These are phyloP conservation scores for Crematogaster levior DNA, from an alignment of 2,888 invertebrate species.

Conservation along the genomic window DNA sequence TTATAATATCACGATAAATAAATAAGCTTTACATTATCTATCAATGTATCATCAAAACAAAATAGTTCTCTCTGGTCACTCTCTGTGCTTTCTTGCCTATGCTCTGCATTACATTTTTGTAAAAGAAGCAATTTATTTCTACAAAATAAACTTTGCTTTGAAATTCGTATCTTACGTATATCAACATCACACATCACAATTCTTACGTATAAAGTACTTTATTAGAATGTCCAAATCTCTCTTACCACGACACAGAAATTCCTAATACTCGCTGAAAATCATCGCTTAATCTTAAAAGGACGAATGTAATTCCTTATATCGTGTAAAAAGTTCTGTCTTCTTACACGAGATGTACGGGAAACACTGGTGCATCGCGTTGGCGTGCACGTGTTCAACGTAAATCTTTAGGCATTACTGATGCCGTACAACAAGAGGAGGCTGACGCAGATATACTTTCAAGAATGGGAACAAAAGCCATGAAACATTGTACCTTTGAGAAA, in stretches of 20 bases:
- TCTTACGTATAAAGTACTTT: too few relatives aligned
- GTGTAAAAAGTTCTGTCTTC: slow-evolving; percentile 82
- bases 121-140: too few relatives aligned
- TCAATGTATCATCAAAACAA: too few relatives aligned
- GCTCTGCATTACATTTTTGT: too few relatives aligned
- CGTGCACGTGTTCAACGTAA: slow-evolving; percentile 81
- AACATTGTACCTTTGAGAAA: slow-evolving; percentile 62
- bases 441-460: slow-evolving; percentile 62
- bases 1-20: too few relatives aligned
- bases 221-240: too few relatives aligned
- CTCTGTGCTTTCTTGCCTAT: too few relatives aligned
- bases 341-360: slow-evolving; percentile 78
- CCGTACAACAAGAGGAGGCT: slow-evolving; percentile 52
- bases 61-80: too few relatives aligned
- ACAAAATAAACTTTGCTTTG: too few relatives aligned
- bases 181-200: neutral
- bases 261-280: neutral
- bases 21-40: too few relatives aligned
- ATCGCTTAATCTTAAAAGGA: neutral
- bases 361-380: slow-evolving; percentile 66
- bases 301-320: slow-evolving; percentile 64
- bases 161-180: too few relatives aligned
- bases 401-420: slow-evolving; percentile 77
- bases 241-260: neutral
- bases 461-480: slow-evolving; percentile 67